These are phyloP conservation scores for Macrotis lagotis DNA, from an alignment of 2,113 vertebrate genomes.

Conservation along the genomic window DNA sequence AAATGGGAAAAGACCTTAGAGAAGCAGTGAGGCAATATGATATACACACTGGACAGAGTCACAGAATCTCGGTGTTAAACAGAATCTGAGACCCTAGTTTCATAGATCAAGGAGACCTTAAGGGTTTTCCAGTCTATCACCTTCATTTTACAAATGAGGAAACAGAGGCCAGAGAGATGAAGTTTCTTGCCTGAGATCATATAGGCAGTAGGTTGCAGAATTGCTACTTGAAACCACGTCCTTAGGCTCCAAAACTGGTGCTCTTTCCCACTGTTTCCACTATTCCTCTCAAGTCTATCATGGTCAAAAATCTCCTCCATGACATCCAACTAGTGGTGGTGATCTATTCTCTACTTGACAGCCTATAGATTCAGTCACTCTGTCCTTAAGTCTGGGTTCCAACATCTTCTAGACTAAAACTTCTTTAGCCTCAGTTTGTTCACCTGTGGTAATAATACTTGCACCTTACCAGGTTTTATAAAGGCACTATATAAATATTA, in stretches of 20 bases:
- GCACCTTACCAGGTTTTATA: background rate
- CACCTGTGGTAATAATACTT: background rate
- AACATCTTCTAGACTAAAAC: background rate
- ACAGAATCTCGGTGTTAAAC: background rate
- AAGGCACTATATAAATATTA: background rate
- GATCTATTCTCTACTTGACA: background rate
- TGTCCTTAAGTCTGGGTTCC: background rate
- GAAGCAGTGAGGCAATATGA: background rate
- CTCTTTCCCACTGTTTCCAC: background rate
- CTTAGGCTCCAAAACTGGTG: background rate
- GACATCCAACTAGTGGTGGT: background rate
- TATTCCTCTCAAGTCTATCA: background rate
- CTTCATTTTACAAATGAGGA: background rate
- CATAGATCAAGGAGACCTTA: background rate
- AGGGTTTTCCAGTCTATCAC: background rate
- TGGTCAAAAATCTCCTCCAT: background rate
- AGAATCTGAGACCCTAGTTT: background rate
- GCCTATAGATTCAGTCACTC: background rate
- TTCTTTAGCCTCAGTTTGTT: background rate
- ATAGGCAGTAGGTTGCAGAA: background rate
- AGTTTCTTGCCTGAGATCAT: background rate
- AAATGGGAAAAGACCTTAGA: background rate
- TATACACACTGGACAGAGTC: background rate
- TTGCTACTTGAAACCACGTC: background rate
- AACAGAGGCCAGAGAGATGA: background rate